Evolutionary conservation across 1,140 invertebrate genomes (phyloP).

Genomic region (Pinna nobilis): DNA sequence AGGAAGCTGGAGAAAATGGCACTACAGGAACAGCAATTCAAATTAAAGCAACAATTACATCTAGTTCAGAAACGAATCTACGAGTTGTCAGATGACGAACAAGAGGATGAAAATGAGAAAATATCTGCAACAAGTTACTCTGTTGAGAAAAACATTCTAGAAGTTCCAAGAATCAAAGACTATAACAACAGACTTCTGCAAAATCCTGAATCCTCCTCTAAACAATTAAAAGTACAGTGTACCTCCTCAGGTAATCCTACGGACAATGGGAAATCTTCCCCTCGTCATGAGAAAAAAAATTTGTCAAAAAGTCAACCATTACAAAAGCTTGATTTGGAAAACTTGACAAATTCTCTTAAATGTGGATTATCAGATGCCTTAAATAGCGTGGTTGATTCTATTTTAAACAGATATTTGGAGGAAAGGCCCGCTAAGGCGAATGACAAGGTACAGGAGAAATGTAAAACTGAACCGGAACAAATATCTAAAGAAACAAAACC

Average conservation of each 20-base stretch:
- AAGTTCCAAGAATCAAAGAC: conserved; percentile 23
- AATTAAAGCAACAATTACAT: conserved; percentile 91
- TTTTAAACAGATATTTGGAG: conserved; percentile 88
- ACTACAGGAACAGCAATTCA: conserved; percentile 88
- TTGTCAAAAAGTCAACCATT: conserved; percentile 1
- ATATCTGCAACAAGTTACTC: conserved; percentile 33
- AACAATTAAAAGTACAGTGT: not conserved
- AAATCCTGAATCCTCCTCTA: not conserved
- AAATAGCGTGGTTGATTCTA: conserved; percentile 86
- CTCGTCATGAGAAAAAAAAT: conserved; percentile 14
- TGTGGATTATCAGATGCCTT: conserved; percentile 87
- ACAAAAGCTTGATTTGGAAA: conserved; percentile 77
- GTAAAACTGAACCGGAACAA: conserved; percentile 43
- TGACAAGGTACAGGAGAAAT: conserved; percentile 71
- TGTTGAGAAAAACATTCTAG: conserved; percentile 42
- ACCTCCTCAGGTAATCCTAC: too few species aligned
- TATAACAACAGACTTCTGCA: not conserved
- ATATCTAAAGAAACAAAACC: conserved; percentile 38
- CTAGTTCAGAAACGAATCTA: conserved; percentile 94
- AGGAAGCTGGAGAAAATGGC: conserved; percentile 81
- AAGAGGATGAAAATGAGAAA: conserved; percentile 36
- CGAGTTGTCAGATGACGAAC: conserved; percentile 86
- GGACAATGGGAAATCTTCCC: not conserved
- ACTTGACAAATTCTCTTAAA: conserved; percentile 91
- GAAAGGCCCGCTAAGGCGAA: conserved; percentile 40